Evolutionary conservation across 2,113 vertebrate genomes (phyloP).

Genomic region (Miniopterus natalensis): DNA sequence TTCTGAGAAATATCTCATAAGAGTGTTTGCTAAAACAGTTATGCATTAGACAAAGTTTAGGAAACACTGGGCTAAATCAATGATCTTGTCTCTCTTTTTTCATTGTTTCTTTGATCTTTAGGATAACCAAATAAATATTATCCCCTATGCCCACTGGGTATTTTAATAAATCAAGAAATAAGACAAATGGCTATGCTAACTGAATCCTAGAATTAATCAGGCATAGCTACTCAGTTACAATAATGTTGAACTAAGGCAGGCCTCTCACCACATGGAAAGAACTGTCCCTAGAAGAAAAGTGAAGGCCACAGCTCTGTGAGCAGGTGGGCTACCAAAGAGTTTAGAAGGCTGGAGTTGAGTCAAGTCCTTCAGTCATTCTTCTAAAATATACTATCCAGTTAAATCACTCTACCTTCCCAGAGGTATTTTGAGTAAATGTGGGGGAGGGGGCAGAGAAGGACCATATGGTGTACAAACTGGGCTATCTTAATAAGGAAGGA

Average conservation of each 20-base stretch:
- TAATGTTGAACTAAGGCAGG: neutral
- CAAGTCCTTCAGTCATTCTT: neutral
- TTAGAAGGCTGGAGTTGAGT: neutral
- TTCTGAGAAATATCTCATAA: neutral
- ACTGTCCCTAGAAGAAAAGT: neutral
- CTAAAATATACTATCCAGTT: neutral
- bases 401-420: neutral
- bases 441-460: neutral
- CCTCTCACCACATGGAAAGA: neutral
- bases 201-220: neutral
- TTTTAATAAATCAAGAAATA: constrained; percentile 4
- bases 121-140: neutral
- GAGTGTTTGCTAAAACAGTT: neutral
- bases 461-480: neutral
- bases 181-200: neutral
- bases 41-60: neutral
- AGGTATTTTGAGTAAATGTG: neutral
- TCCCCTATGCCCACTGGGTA: neutral
- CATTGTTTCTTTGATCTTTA: neutral
- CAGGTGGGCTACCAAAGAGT: neutral
- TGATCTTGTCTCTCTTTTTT: neutral
- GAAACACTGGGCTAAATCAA: neutral
- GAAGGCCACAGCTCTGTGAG: neutral
- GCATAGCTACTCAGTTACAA: neutral
- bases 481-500: neutral